phyloP scores from a whole-genome alignment of 2,797 vertebrate genomes.

The Babyrousa celebensis region DNA sequence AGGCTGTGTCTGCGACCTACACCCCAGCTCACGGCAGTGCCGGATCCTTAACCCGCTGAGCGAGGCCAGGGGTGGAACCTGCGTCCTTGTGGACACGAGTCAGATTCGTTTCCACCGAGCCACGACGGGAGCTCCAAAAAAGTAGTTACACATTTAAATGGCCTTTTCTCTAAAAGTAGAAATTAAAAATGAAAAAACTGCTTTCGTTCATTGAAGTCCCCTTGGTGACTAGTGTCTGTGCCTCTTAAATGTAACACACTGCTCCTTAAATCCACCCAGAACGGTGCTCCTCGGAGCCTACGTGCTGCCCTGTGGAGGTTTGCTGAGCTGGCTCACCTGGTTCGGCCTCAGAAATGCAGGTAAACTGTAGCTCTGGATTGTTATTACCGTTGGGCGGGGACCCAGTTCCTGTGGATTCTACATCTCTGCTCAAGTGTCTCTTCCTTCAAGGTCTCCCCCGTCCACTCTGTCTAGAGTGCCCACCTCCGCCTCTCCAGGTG shows the following conservation, averaged over 20 bases:
- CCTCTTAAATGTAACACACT: slow-evolving; percentile 51
- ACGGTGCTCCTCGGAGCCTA: slow-evolving; percentile 97
- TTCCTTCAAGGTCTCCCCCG: neutral
- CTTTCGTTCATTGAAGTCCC: neutral
- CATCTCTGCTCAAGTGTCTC: accelerated
- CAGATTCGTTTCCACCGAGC: too few relatives aligned
- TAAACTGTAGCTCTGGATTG: slow-evolving; percentile 80
- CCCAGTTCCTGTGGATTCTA: neutral
- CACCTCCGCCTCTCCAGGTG: accelerated
- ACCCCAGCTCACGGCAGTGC: too few relatives aligned
- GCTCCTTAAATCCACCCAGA: slow-evolving; percentile 90
- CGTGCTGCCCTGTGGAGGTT: slow-evolving; percentile 99
- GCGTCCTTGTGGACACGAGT: too few relatives aligned
- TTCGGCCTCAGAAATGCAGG: slow-evolving; percentile 99
- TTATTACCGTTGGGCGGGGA: accelerated
- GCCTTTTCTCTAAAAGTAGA: neutral
- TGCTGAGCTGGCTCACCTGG: slow-evolving; percentile 98
- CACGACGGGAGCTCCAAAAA: neutral
- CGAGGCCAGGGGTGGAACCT: too few relatives aligned
- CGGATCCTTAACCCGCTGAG: too few relatives aligned
- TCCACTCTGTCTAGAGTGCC: neutral
- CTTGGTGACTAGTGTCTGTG: neutral
- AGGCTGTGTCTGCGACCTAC: too few relatives aligned
- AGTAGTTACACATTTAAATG: neutral
- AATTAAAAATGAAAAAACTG: neutral